phyloP scores from a whole-genome alignment of 2,888 invertebrate genomes.

The Hypolimnas misippus region DNA sequence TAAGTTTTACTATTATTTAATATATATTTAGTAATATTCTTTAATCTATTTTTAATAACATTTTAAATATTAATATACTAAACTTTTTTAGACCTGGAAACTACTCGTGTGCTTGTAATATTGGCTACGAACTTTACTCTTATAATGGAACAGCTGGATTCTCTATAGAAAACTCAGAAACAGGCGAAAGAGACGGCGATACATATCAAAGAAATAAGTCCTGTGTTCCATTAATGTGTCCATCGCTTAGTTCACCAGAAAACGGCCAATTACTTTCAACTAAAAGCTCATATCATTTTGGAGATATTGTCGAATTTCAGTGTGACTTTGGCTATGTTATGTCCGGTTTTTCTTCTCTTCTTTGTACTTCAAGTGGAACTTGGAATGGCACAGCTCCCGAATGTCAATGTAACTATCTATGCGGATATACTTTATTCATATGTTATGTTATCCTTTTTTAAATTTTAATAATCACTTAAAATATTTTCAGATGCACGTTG shows the following conservation, averaged over 20 bases:
- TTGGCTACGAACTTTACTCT: conserved; percentile 95
- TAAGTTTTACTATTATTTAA: conserved; percentile 54
- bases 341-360: conserved; percentile 92
- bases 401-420: conserved; percentile 91
- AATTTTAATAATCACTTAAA: background rate
- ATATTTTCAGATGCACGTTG: conserved; percentile 90
- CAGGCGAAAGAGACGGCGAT: conserved; percentile 94
- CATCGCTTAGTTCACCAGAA: conserved; percentile 89
- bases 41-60: background rate
- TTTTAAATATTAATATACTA: background rate
- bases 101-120: conserved; percentile 94
- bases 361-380: conserved; percentile 94
- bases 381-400: conserved; percentile 98
- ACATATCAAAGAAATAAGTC: conserved; percentile 95
- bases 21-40: background rate
- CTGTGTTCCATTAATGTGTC: conserved; percentile 97
- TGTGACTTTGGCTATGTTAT: conserved; percentile 97
- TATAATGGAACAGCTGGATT: conserved; percentile 96
- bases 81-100: conserved; percentile 88
- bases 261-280: conserved; percentile 94
- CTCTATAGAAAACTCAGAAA: conserved; percentile 90
- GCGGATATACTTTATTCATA: background rate
- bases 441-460: background rate
- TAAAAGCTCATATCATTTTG: conserved; percentile 93
- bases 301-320: conserved; percentile 94